A percentile compares a stretch with the other conserved stretches of the same genome.
Evolutionary conservation across 1,140 invertebrate species (phyloP).

Genomic region (Pachypeltis micranthus): DNA sequence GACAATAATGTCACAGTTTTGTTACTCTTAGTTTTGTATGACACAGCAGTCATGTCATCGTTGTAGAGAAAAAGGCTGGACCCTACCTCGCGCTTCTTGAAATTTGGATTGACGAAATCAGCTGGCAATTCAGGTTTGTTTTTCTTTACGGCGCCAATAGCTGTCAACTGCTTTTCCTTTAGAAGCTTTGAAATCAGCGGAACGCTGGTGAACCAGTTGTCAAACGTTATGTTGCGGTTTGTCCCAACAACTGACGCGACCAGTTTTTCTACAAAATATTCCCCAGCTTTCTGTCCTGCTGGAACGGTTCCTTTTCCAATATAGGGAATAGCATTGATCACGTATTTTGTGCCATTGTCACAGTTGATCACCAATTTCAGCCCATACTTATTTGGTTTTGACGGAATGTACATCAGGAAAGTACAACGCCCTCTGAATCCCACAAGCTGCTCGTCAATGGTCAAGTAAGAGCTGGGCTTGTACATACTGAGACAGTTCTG

Average conservation of each 20-base stretch:
- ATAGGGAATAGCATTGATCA: slow-evolving; percentile 26
- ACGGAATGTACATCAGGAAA: slow-evolving; percentile 39
- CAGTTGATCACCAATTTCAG: slow-evolving; percentile 27
- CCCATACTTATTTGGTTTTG: slow-evolving; percentile 29
- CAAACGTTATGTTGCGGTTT: slow-evolving; percentile 34
- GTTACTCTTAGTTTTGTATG: slow-evolving; percentile 21
- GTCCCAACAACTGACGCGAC: slow-evolving; percentile 17
- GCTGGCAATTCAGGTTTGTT: slow-evolving; percentile 23
- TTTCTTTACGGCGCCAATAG: slow-evolving; percentile 21
- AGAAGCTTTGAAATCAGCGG: slow-evolving; percentile 28
- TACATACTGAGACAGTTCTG: slow-evolving; percentile 28
- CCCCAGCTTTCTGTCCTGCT: background rate
- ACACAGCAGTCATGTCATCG: slow-evolving; percentile 22
- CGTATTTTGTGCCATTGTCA: slow-evolving; percentile 25
- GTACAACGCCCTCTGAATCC: slow-evolving; percentile 34
- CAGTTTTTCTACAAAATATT: slow-evolving; percentile 19
- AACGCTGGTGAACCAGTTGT: slow-evolving; percentile 36
- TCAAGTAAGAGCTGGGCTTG: slow-evolving; percentile 27
- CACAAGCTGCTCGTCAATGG: slow-evolving; percentile 36
- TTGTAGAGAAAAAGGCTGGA: slow-evolving; percentile 25
- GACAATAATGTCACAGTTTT: slow-evolving; percentile 31
- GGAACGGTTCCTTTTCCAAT: slow-evolving; percentile 21
- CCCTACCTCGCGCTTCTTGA: slow-evolving; percentile 15
- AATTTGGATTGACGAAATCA: slow-evolving; percentile 19
- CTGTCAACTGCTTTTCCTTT: slow-evolving; percentile 23